These are phyloP conservation scores for Mugil cephalus DNA, from an alignment of 2,113 vertebrate species.

Conservation along the genomic window DNA sequence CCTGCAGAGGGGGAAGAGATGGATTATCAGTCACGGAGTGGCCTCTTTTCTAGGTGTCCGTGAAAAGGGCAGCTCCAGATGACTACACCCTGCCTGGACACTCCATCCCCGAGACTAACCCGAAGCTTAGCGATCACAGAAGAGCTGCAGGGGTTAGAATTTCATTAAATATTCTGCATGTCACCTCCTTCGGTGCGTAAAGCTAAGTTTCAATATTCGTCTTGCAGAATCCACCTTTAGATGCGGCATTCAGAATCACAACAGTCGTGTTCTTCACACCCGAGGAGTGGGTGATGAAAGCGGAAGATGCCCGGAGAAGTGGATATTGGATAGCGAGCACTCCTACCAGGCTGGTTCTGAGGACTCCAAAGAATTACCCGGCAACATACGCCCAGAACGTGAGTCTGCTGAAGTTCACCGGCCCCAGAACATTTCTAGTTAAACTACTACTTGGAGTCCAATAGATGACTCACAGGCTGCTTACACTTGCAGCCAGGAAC, in stretches of 20 bases:
- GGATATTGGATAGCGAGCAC: constrained; percentile 77
- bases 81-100: constrained; percentile 57
- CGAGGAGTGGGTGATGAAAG: constrained; percentile 63
- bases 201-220: background rate
- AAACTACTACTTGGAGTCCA: constrained; percentile 7
- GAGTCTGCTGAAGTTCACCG: too few species aligned
- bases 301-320: constrained; percentile 60
- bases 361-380: constrained; percentile 55
- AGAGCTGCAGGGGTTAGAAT: constrained; percentile 47
- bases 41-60: constrained; percentile 82
- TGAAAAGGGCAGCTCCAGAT: constrained; percentile 72
- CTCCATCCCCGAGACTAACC: background rate
- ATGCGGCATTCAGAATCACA: constrained; percentile 56
- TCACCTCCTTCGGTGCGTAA: background rate
- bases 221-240: constrained; percentile 27
- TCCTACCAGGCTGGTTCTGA: constrained; percentile 69
- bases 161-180: background rate
- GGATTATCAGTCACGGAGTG: constrained; percentile 14
- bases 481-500: constrained; percentile 17
- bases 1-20: constrained; percentile 20
- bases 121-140: background rate
- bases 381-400: constrained; percentile 72
- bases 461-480: constrained; percentile 2
- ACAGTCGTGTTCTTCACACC: constrained; percentile 74
- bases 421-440: background rate